Evolutionary conservation across 2,113 vertebrate genomes (phyloP).

Genomic region (Pseudorectes ferrugineus): DNA sequence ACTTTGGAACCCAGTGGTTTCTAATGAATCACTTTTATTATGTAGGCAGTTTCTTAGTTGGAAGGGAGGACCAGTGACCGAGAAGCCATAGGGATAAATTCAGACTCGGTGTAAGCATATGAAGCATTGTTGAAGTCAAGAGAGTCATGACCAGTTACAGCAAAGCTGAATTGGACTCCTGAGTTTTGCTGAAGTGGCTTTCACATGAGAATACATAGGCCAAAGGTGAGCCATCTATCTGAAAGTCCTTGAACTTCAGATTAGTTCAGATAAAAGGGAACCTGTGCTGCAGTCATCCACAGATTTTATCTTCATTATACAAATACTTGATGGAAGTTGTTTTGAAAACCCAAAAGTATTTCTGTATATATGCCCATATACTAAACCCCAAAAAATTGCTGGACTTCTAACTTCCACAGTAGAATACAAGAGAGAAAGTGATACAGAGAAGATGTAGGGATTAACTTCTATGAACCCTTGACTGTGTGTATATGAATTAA

Average conservation of each 20-base stretch:
- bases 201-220: background rate
- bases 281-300: background rate
- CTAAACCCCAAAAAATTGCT: background rate
- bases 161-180: conserved; percentile 42
- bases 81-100: conserved; percentile 63
- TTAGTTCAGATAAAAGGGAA: conserved; percentile 21
- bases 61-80: conserved; percentile 64
- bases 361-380: background rate
- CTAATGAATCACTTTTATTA: conserved; percentile 76
- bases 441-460: background rate
- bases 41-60: conserved; percentile 61
- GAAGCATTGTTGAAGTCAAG: conserved; percentile 57
- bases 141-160: conserved; percentile 55
- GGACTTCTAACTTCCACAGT: background rate
- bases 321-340: background rate
- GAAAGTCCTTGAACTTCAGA: conserved; percentile 37
- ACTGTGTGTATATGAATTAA: background rate
- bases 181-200: conserved; percentile 60
- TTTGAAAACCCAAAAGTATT: background rate
- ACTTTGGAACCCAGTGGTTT: conserved; percentile 61
- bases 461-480: background rate
- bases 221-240: conserved; percentile 34
- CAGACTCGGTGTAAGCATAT: conserved; percentile 28
- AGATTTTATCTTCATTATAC: background rate
- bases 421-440: background rate